A percentile compares a stretch with the other conserved stretches of the same genome.
Conservation (phyloP, 2,113 vertebrate genomes). For the Polypterus senegalus region DNA sequence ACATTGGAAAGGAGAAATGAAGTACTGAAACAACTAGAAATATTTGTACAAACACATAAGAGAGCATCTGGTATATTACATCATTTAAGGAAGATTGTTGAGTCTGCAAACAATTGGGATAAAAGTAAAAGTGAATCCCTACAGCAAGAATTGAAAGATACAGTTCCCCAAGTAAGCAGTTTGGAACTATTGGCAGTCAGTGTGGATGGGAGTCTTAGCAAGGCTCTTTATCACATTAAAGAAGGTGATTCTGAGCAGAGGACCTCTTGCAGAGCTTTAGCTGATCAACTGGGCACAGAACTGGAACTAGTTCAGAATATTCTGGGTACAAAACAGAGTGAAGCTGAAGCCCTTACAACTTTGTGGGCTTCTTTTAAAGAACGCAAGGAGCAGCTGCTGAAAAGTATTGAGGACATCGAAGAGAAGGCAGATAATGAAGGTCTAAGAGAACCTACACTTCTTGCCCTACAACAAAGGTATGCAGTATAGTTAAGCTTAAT, state of each 20-base stretch:
- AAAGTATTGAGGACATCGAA: constrained; percentile 65
- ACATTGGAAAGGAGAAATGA: constrained; percentile 56
- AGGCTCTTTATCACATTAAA: constrained; percentile 73
- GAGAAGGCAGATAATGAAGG: constrained; percentile 55
- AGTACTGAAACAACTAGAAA: constrained; percentile 46
- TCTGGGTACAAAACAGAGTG: constrained; percentile 81
- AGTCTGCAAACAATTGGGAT: constrained; percentile 65
- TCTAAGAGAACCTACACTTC: constrained; percentile 59
- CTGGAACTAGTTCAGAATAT: constrained; percentile 70
- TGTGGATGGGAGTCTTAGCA: constrained; percentile 65
- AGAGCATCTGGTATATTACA: constrained; percentile 34
- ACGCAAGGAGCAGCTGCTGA: constrained; percentile 69
- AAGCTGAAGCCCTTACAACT: constrained; percentile 68
- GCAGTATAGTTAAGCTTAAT: no score
- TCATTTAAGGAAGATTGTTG: constrained; percentile 55
- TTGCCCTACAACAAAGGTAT: constrained; percentile 81
- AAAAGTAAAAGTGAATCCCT: constrained; percentile 59
- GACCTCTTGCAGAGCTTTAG: constrained; percentile 66
- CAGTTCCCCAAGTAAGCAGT: constrained; percentile 47
- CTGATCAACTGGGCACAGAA: constrained; percentile 50
- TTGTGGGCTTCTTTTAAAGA: constrained; percentile 64
- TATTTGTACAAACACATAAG: constrained; percentile 51
- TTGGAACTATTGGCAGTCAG: constrained; percentile 58
- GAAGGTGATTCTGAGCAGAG: constrained; percentile 48
- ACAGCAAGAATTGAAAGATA: constrained; percentile 44